Conservation (phyloP, 2,113 vertebrate species). For the Pygoscelis antarcticus region DNA sequence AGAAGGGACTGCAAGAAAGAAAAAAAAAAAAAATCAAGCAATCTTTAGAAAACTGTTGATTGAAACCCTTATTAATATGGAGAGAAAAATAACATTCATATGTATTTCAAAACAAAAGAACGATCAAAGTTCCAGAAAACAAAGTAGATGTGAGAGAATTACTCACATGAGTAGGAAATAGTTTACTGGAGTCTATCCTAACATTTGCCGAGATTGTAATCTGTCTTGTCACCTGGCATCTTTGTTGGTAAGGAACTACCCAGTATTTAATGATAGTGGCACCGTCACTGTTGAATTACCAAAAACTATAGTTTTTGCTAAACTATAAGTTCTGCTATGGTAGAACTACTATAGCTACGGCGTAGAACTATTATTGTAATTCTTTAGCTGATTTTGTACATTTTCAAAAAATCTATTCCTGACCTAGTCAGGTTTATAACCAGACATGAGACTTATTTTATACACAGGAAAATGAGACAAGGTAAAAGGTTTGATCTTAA, state of each 20-base stretch:
- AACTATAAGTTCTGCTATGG: not conserved
- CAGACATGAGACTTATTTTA: not conserved
- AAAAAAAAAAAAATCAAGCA: not conserved
- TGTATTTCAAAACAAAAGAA: not conserved
- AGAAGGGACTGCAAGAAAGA: not conserved
- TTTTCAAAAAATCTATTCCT: not conserved
- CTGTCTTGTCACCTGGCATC: not conserved
- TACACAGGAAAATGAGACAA: not conserved
- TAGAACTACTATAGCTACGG: accelerated
- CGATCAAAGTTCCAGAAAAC: not conserved
- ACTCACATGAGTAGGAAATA: not conserved
- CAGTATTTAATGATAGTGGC: not conserved
- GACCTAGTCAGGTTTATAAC: not conserved
- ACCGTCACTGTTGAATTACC: not conserved
- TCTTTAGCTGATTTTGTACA: not conserved
- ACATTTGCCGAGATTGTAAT: not conserved
- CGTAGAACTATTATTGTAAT: not conserved
- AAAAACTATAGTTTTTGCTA: not conserved
- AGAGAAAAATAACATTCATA: not conserved
- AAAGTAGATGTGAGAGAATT: not conserved
- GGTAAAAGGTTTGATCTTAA: not conserved
- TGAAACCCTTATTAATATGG: not conserved
- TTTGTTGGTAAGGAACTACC: not conserved
- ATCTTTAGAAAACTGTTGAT: not conserved
- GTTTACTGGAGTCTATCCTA: not conserved